These are phyloP conservation scores for Hystrix brachyura DNA, from an alignment of 2,113 vertebrate species.

Conservation along the genomic window DNA sequence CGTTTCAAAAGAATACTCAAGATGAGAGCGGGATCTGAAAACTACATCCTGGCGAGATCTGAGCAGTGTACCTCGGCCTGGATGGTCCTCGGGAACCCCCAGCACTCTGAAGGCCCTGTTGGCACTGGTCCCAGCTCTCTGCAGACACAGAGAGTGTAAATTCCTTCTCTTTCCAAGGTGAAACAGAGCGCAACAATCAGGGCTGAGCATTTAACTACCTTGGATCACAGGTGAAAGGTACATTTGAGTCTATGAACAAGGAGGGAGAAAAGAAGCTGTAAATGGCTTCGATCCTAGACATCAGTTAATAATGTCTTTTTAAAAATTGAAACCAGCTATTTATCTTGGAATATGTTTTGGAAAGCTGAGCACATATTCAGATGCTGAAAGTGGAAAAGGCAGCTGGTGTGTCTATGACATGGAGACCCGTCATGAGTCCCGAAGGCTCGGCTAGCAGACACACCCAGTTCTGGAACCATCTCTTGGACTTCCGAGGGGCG, in stretches of 20 bases:
- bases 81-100: neutral
- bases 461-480: neutral
- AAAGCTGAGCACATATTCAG: constrained; percentile 11
- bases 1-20: neutral
- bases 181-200: neutral
- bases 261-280: neutral
- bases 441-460: neutral
- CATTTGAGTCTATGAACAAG: neutral
- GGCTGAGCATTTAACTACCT: neutral
- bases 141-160: neutral
- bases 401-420: neutral
- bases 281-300: neutral
- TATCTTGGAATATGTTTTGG: neutral
- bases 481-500: neutral
- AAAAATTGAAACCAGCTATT: constrained; percentile 8
- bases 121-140: neutral
- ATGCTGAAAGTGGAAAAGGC: constrained; percentile 40
- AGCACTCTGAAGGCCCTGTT: neutral
- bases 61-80: neutral
- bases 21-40: constrained; percentile 79
- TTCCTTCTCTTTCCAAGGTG: neutral
- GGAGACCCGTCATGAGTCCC: neutral
- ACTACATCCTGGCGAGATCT: constrained; percentile 71
- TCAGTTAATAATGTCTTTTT: constrained; percentile 42
- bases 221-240: neutral